Evolutionary conservation across 1,140 invertebrate genomes (phyloP), one percentile per base, ranked within the genome.

Genomic region (Maniola jurtina): DNA sequence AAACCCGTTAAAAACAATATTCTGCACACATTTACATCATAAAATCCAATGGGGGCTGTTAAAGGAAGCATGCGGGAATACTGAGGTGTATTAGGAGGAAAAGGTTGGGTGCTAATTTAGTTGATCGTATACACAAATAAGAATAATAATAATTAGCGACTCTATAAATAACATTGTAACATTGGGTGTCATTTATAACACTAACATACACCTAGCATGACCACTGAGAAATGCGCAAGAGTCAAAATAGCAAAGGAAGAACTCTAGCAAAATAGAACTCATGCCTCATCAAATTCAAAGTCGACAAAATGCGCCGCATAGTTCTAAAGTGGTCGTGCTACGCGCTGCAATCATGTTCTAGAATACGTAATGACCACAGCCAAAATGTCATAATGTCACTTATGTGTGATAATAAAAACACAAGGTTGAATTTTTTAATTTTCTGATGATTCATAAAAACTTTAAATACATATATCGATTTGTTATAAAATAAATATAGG

Each of bases 61-160:
- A 90, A 90, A 90, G 88, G 86, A 90, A 90, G 88, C 88, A 90
- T 90, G 88, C 88, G 80, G 84, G 86, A 78, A 72, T 34, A 72
- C 70, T 74, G 61, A 72, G 76, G 71, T 70, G 54, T 71, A 65
- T 71, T 58, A 45, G 73, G 76, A 38, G 75, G 77, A 74, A 76
- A 36, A 70, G 75, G 76, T 52, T 54, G 62, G 71, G 61, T 68
- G 62, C 60, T 62, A 54, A 36, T 33, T 50, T 36, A 61, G 14
- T 62, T 45, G 50, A 45, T 61, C 47, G 47, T 50, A 62, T 34
- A 57, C 38, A 42, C 9, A 33, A 15, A 57, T 15, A 58, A 68
- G 8, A 56, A 61, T 57, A 63, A 25, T 25, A 25, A 25, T 25
- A 25, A 48, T 62, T 55, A 15, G 16, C 42, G 8, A 63, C 25